Evolutionary conservation across 2,113 vertebrate genomes (phyloP).

Genomic region (Eptesicus fuscus): DNA sequence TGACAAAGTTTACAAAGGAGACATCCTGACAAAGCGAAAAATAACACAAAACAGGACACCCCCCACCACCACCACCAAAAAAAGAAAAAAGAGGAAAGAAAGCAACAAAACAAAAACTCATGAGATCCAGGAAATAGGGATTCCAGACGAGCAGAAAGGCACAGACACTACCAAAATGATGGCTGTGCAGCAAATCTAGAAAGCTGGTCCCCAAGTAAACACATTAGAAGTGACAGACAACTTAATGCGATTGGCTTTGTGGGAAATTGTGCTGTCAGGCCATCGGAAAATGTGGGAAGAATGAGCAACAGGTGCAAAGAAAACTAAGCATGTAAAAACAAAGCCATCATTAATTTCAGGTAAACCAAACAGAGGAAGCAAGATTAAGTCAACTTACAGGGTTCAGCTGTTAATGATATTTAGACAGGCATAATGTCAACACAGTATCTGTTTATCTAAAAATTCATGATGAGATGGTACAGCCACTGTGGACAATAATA

Average conservation of each 20-base stretch:
- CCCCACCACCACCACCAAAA: too few species aligned
- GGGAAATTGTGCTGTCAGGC: background rate
- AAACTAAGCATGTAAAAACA: background rate
- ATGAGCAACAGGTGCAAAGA: constrained; percentile 4
- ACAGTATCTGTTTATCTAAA: background rate
- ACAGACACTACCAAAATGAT: background rate
- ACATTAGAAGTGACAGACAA: background rate
- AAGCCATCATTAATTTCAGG: constrained; percentile 1
- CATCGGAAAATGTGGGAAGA: background rate
- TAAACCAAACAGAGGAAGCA: constrained; percentile 13
- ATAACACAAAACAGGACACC: background rate
- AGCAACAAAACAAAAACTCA: background rate
- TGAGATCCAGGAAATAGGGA: background rate
- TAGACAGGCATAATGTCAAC: background rate
- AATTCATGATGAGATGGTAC: background rate
- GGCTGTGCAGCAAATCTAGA: background rate
- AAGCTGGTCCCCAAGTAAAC: background rate
- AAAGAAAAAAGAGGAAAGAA: background rate
- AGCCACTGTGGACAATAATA: background rate
- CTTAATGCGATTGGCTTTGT: background rate
- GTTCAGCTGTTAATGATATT: background rate
- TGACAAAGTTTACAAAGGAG: background rate
- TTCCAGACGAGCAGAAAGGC: background rate
- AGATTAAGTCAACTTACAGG: background rate
- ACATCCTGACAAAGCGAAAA: background rate